Conservation (phyloP, 2,888 invertebrate species). For the Machimus atricapillus region DNA sequence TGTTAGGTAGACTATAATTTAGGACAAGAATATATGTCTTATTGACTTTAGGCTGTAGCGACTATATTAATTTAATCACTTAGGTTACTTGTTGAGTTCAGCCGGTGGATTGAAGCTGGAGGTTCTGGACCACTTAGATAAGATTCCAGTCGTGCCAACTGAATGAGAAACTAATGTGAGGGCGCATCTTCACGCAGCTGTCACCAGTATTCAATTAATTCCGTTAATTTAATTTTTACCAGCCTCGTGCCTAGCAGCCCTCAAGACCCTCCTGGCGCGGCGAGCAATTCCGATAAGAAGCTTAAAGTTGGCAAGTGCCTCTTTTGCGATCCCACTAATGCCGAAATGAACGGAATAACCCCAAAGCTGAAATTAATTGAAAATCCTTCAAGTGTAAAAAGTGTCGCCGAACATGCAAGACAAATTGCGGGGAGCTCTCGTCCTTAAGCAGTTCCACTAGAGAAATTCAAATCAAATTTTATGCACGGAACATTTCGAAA, state of each 20-base stretch:
- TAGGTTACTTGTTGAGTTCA: too few relatives aligned
- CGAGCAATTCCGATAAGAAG: neutral
- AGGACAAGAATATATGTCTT: too few relatives aligned
- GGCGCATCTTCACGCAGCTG: neutral
- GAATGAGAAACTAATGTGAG: neutral
- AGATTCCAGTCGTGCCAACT: neutral
- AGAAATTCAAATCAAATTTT: neutral
- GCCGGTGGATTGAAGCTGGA: too few relatives aligned
- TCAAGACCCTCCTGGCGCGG: neutral
- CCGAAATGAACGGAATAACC: neutral
- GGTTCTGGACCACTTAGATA: neutral
- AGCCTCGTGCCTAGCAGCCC: neutral
- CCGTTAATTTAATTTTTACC: neutral
- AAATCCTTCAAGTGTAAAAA: conserved; percentile 5
- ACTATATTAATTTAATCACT: too few relatives aligned
- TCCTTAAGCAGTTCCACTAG: neutral
- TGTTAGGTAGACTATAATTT: too few relatives aligned
- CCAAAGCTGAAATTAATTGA: conserved; percentile 20
- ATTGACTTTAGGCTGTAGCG: too few relatives aligned
- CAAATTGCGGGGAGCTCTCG: neutral
- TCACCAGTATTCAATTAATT: neutral
- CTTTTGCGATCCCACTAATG: neutral
- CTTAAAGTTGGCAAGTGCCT: neutral
- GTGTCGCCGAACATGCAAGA: neutral
- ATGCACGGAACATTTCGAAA: neutral